These are phyloP conservation scores for Sandelia bainsii DNA, from an alignment of 2,797 vertebrate species.

Conservation along the genomic window DNA sequence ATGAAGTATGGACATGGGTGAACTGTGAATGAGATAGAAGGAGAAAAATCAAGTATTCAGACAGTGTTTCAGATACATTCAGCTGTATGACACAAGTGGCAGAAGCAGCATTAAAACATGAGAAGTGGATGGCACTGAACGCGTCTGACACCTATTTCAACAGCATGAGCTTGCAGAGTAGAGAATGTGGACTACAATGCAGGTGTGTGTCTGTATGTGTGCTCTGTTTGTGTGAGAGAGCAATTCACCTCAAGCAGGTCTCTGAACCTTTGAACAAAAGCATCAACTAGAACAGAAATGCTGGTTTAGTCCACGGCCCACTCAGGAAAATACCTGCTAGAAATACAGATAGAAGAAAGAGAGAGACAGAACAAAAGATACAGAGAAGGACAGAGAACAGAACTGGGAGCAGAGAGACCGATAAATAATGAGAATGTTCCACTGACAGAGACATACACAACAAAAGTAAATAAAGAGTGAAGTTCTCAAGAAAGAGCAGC, in stretches of 20 bases:
- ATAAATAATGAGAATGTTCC: constrained; percentile 53
- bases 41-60: constrained; percentile 28
- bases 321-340: constrained; percentile 76
- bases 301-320: constrained; percentile 82
- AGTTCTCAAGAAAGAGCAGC: constrained; percentile 28
- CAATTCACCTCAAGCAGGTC: constrained; percentile 84
- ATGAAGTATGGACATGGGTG: constrained; percentile 23
- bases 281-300: constrained; percentile 84
- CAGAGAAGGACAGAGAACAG: constrained; percentile 13
- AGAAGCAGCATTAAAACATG: constrained; percentile 49
- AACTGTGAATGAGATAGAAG: constrained; percentile 22
- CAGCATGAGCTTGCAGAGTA: constrained; percentile 31
- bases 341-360: constrained; percentile 44
- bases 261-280: constrained; percentile 85
- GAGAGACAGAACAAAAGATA: constrained; percentile 29
- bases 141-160: constrained; percentile 46
- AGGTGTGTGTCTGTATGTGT: constrained; percentile 28
- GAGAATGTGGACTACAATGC: constrained; percentile 3
- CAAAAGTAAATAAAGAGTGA: constrained; percentile 44
- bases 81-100: constrained; percentile 47
- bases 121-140: constrained; percentile 47
- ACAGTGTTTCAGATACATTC: constrained; percentile 34
- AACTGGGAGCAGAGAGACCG: constrained; percentile 22
- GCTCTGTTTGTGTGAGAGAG: constrained; percentile 30
- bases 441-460: constrained; percentile 45